These are phyloP conservation scores for Pholis gunnellus DNA, from an alignment of 2,113 vertebrate genomes.

Conservation along the genomic window DNA sequence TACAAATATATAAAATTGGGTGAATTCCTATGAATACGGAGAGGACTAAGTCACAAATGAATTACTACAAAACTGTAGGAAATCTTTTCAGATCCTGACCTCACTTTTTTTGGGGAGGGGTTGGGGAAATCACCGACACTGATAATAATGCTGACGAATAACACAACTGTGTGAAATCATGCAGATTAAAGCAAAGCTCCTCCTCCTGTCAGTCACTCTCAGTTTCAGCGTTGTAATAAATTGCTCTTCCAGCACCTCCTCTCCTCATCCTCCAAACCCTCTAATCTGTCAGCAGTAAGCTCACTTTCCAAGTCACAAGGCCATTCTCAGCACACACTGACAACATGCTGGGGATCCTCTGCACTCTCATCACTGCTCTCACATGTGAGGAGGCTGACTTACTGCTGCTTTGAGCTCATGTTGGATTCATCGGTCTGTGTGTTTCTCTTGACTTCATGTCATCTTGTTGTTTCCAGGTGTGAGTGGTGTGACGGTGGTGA, in stretches of 20 bases:
- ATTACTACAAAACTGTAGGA: not conserved
- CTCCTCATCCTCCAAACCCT: constrained; percentile 48
- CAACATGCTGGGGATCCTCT: no score
- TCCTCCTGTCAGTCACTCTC: constrained; percentile 37
- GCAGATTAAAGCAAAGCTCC: constrained; percentile 32
- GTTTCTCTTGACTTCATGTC: constrained; percentile 39
- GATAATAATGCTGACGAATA: not conserved
- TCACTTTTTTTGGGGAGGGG: not conserved
- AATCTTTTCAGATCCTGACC: not conserved
- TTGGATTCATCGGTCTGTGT: constrained; percentile 37
- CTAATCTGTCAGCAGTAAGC: constrained; percentile 22
- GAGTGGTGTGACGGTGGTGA: constrained; percentile 50
- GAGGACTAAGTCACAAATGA: no score
- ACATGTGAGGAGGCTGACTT: no score
- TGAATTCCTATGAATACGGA: not conserved
- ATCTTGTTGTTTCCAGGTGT: constrained; percentile 67
- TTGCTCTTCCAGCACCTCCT: constrained; percentile 52
- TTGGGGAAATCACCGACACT: not conserved
- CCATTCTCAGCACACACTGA: no score
- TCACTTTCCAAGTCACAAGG: no score
- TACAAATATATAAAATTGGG: not conserved
- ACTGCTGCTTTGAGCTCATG: constrained; percentile 31
- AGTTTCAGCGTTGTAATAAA: constrained; percentile 37
- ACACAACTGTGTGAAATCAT: not conserved
- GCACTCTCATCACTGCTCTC: no score